Conservation (phyloP, 1,140 invertebrate genomes). For the Aphidius ervi region DNA sequence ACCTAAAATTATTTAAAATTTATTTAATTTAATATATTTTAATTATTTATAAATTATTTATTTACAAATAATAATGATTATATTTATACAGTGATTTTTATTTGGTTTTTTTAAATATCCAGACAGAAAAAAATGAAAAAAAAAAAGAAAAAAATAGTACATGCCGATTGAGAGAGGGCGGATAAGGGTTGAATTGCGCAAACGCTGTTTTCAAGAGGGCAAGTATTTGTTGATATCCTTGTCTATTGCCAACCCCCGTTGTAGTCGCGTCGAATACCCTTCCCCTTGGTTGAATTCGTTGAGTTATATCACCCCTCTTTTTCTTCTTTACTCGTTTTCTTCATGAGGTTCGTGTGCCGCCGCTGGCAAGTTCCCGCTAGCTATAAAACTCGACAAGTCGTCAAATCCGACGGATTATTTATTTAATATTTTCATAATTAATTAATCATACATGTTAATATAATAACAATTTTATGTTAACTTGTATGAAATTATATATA, state of each 20-base stretch:
- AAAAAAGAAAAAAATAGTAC: slow-evolving; percentile 2
- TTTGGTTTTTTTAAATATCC: neutral
- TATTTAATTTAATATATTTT: no score
- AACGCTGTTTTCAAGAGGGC: slow-evolving; percentile 4
- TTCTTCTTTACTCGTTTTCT: slow-evolving; percentile 26
- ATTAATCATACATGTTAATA: neutral
- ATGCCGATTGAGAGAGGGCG: neutral
- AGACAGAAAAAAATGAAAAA: neutral
- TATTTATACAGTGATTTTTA: no score
- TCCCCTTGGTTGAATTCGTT: slow-evolving; percentile 20
- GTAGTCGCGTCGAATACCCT: slow-evolving; percentile 14
- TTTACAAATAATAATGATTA: no score
- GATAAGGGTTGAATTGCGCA: neutral
- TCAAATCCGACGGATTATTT: slow-evolving; percentile 14
- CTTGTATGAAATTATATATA: no score
- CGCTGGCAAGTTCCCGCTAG: slow-evolving; percentile 29
- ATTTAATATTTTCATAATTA: slow-evolving; percentile 1
- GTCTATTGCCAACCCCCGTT: slow-evolving; percentile 16
- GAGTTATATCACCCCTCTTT: slow-evolving; percentile 16
- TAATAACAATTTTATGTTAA: neutral
- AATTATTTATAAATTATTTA: no score
- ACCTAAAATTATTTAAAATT: no score
- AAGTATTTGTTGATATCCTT: neutral
- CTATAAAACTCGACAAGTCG: slow-evolving; percentile 24
- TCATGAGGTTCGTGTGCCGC: slow-evolving; percentile 27